Evolutionary conservation across 2,113 vertebrate species (phyloP).

Genomic region (Lagopus muta): DNA sequence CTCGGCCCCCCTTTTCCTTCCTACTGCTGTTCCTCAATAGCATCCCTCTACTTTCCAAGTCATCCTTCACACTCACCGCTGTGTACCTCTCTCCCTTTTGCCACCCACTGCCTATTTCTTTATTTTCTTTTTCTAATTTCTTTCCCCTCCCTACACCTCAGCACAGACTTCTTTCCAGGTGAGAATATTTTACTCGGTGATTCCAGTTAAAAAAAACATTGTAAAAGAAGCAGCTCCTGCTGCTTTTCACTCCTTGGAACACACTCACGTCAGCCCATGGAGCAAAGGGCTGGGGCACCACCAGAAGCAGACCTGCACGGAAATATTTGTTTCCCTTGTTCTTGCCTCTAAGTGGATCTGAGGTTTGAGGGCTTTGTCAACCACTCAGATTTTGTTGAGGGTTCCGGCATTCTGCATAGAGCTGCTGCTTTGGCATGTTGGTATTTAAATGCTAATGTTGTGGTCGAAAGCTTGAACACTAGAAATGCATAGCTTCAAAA

Average conservation of each 20-base stretch:
- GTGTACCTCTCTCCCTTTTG: constrained; percentile 32
- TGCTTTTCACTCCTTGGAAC: not conserved
- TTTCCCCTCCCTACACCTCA: constrained; percentile 43
- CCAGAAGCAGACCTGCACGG: not conserved
- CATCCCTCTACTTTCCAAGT: constrained; percentile 71
- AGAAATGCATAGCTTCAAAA: not conserved
- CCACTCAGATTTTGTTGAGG: not conserved
- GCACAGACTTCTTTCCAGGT: constrained; percentile 54
- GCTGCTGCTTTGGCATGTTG: not conserved
- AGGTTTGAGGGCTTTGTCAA: not conserved
- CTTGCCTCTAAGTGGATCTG: not conserved
- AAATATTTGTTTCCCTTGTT: constrained; percentile 6
- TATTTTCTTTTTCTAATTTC: constrained; percentile 64
- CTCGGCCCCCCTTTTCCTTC: constrained; percentile 58
- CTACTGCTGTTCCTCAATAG: constrained; percentile 64
- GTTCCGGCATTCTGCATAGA: not conserved
- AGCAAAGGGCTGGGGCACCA: not conserved
- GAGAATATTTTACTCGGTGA: constrained; percentile 39
- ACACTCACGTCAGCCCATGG: fast-evolving
- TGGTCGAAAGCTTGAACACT: not conserved
- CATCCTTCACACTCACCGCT: constrained; percentile 57
- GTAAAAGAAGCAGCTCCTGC: not conserved
- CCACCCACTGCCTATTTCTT: constrained; percentile 61
- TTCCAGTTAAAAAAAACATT: not conserved
- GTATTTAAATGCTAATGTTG: not conserved